phyloP scores from a whole-genome alignment of 2,888 invertebrate genomes.

The Euproctis similis region DNA sequence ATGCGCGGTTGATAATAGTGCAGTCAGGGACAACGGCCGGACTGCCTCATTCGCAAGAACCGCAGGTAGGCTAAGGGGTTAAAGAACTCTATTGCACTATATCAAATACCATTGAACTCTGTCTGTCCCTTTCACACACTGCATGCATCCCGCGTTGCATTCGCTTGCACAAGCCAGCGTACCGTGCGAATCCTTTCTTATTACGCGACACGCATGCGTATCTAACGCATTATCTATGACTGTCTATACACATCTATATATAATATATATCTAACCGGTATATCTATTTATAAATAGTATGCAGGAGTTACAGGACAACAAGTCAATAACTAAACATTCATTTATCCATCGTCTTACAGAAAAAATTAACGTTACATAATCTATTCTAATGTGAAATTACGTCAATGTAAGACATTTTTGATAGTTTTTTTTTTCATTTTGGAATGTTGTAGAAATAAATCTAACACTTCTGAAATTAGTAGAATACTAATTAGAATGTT shows the following conservation, averaged over 20 bases:
- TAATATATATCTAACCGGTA: too few species aligned
- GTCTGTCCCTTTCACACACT: constrained; percentile 54
- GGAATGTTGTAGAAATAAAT: too few species aligned
- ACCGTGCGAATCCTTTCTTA: constrained; percentile 72
- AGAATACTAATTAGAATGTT: too few species aligned
- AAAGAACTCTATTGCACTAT: constrained; percentile 75
- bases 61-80: constrained; percentile 76
- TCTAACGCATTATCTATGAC: constrained; percentile 58
- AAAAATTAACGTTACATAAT: too few species aligned
- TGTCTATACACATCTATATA: constrained; percentile 45
- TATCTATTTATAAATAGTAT: too few species aligned
- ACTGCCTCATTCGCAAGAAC: constrained; percentile 72
- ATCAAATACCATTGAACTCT: constrained; percentile 76
- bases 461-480: too few species aligned
- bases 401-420: too few species aligned
- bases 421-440: too few species aligned
- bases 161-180: constrained; percentile 51
- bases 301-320: too few species aligned
- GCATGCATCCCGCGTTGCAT: constrained; percentile 56
- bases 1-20: constrained; percentile 65
- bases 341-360: too few species aligned
- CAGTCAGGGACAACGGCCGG: constrained; percentile 73
- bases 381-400: too few species aligned
- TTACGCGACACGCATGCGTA: constrained; percentile 70
- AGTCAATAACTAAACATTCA: too few species aligned